Conservation (phyloP, 2,888 invertebrate genomes). For the Acrobasis repandana region DNA sequence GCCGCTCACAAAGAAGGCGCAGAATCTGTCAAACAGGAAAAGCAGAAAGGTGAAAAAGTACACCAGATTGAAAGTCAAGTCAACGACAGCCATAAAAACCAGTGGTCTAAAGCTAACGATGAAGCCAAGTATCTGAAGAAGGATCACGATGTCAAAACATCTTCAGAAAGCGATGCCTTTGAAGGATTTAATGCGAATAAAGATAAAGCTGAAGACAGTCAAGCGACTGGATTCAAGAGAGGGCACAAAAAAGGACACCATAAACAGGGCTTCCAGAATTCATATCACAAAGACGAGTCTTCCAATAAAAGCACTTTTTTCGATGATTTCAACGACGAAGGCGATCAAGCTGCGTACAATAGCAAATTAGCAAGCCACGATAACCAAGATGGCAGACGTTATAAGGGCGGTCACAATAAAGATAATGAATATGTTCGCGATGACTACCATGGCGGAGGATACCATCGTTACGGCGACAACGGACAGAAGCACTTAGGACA, state of each 20-base stretch:
- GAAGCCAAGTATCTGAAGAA: constrained; percentile 75
- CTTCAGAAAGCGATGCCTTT: constrained; percentile 70
- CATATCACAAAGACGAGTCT: constrained; percentile 87
- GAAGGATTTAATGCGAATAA: constrained; percentile 69
- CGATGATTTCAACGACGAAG: constrained; percentile 83
- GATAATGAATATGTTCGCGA: constrained; percentile 67
- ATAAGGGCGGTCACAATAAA: constrained; percentile 71
- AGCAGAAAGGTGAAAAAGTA: constrained; percentile 72
- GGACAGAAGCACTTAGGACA: constrained; percentile 66
- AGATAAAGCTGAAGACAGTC: constrained; percentile 72
- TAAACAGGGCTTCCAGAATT: constrained; percentile 86
- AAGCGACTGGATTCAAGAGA: constrained; percentile 67
- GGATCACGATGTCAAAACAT: constrained; percentile 71
- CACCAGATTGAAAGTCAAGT: constrained; percentile 70
- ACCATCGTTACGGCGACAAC: constrained; percentile 66
- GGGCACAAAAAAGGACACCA: constrained; percentile 87
- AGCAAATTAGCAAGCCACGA: constrained; percentile 67
- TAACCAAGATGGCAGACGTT: constrained; percentile 67
- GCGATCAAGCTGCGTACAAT: constrained; percentile 71
- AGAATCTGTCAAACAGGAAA: constrained; percentile 69
- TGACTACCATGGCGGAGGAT: constrained; percentile 65
- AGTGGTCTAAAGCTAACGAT: constrained; percentile 72
- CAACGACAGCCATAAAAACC: constrained; percentile 70
- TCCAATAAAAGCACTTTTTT: constrained; percentile 87
- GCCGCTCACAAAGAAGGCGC: constrained; percentile 66